phyloP scores from a whole-genome alignment of 1,140 invertebrate genomes.

The Nixonia krombeini region DNA sequence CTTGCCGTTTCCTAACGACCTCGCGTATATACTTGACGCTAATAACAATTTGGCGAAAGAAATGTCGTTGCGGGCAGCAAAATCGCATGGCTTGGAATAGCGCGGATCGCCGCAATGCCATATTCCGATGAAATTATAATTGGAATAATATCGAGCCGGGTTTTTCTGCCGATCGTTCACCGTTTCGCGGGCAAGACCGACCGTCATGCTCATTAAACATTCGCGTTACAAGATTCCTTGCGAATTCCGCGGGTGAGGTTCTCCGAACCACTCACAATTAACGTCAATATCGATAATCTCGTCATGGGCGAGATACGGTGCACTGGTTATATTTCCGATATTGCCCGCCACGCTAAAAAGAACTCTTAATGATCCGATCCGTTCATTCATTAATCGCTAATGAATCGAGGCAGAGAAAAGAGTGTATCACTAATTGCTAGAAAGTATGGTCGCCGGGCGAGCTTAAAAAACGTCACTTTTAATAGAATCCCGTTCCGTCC shows the following conservation, averaged over 20 bases:
- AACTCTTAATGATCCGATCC: constrained; percentile 24
- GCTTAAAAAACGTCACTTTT: constrained; percentile 30
- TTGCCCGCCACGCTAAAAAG: constrained; percentile 9
- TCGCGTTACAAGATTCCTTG: constrained; percentile 26
- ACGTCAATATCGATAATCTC: constrained; percentile 24
- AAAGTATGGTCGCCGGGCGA: constrained; percentile 22
- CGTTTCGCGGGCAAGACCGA: no score
- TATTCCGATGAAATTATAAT: constrained; percentile 32
- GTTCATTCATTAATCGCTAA: constrained; percentile 37
- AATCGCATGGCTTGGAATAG: no score
- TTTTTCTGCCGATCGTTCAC: constrained; percentile 17
- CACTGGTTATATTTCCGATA: constrained; percentile 2
- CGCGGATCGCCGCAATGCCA: constrained; percentile 23
- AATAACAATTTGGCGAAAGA: no score
- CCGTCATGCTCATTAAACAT: constrained; percentile 29
- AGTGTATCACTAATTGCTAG: constrained; percentile 34
- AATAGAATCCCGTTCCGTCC: constrained; percentile 16
- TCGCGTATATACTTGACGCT: no score
- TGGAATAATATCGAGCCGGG: constrained; percentile 13
- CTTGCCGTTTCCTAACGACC: no score
- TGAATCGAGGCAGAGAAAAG: constrained; percentile 29
- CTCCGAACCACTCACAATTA: constrained; percentile 19
- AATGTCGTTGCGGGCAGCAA: no score
- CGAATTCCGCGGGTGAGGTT: constrained; percentile 18
- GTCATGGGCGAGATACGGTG: constrained; percentile 4